Base-by-base conservation (phyloP, 2,797 vertebrate species). In the Spheniscus humboldti region DNA sequence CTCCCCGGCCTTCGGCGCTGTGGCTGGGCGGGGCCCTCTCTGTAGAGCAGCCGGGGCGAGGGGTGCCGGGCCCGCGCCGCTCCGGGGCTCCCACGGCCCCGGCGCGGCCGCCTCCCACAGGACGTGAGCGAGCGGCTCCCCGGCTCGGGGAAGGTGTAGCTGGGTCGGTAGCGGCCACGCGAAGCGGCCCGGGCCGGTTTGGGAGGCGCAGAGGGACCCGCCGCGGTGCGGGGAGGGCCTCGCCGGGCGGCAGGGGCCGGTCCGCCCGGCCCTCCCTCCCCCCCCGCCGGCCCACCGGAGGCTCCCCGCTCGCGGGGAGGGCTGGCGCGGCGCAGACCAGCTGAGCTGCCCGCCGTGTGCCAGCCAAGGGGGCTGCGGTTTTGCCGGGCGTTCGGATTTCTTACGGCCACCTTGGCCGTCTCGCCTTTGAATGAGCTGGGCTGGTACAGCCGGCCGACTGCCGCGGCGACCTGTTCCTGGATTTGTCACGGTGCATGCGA, bases 401-500 rank as follows among this genome's bases (percentile, higher is more conserved):
- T 35, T 11, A 7, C 5, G 18, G 31, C 41, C 35, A 2, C 43
- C 25, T 30, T n/a, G 37, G 16, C 27, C 33, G 22, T 9, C 33
- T n/a, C 4, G 16, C 18, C 35, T 47, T 27, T 33, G 76, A 69
- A 23, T 5, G 45, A 55, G 31, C 47, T 2, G 69, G 31, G 41
- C 43, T 17, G 35, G 39, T 12, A 3, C 25, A 16, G 57, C 18
- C 52, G 22, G n/a, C 50, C 33, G 31, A 5, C 27, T 7, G 60
- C 53, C 17, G 10, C 28, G 24, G 48, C 8, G 7, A 37, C 33
- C 24, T 11, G 24, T n/a, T 13, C 41, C 24, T 13, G 50, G 24
- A 1, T 11, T 28, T 37, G 35, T 22, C 35, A 6, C 31, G 23
- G 17, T 13, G 27, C 7, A 1, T 11, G 69, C 3, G 8, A 9